Conservation (phyloP, 1,140 invertebrate species). For the Magallana ariakensis region DNA sequence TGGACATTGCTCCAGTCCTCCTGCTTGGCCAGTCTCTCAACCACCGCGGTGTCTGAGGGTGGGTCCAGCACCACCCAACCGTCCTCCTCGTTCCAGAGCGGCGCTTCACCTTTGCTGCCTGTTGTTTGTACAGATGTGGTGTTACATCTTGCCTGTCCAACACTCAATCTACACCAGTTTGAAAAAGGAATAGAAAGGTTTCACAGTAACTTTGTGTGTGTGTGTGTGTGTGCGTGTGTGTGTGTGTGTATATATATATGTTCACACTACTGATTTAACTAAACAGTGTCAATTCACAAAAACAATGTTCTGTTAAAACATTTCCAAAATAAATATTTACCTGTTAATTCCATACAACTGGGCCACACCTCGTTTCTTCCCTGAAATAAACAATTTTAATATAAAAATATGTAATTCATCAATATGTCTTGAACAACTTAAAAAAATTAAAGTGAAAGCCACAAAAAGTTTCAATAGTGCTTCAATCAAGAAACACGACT, state of each 20-base stretch:
- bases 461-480: too few species aligned
- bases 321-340: neutral
- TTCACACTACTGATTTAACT: too few species aligned
- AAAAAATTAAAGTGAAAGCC: too few species aligned
- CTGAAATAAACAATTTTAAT: neutral
- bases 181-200: neutral
- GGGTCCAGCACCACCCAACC: slow-evolving; percentile 16
- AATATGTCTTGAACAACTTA: too few species aligned
- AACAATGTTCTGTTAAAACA: neutral
- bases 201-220: too few species aligned
- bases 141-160: neutral
- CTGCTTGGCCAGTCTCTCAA: slow-evolving; percentile 11
- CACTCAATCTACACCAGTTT: neutral
- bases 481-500: too few species aligned
- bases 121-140: neutral
- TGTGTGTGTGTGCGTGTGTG: too few species aligned
- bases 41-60: neutral
- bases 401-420: too few species aligned
- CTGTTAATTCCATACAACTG: neutral
- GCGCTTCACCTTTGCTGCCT: neutral
- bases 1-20: slow-evolving; percentile 17
- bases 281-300: neutral
- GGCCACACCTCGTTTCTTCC: neutral
- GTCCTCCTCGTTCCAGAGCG: slow-evolving; percentile 6
- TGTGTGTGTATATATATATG: too few species aligned